A percentile compares a stretch with the other conserved stretches of the same genome.
These are phyloP conservation scores for Meteorus cinctellus DNA, from an alignment of 2,888 invertebrate genomes.

Conservation along the genomic window DNA sequence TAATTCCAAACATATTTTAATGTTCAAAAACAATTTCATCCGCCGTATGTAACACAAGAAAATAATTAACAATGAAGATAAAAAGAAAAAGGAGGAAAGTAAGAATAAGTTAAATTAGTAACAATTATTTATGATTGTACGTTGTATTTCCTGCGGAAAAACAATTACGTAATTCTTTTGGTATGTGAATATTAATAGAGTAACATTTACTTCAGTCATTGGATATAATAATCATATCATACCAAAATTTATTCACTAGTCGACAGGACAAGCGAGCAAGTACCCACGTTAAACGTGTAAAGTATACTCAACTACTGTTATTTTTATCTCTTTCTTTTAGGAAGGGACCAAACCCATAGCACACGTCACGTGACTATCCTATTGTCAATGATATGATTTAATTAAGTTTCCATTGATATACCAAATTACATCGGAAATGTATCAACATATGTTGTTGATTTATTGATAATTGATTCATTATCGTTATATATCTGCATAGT, in stretches of 20 bases:
- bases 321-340: background rate
- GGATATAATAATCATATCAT: background rate
- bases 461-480: no score
- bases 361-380: constrained; percentile 4
- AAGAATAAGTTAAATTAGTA: constrained; percentile 5
- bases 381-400: background rate
- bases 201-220: background rate
- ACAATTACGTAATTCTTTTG: background rate
- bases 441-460: no score
- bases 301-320: constrained; percentile 9
- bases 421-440: no score
- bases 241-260: background rate
- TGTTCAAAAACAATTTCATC: no score
- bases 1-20: no score
- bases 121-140: background rate
- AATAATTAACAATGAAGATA: background rate
- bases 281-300: background rate
- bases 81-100: background rate
- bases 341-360: background rate
- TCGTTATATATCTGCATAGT: no score
- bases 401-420: no score
- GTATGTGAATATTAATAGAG: background rate
- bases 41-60: background rate
- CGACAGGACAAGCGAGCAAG: background rate
- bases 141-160: background rate